Evolutionary conservation across 2,797 vertebrate species (phyloP).

Genomic region (Chiroxiphia lanceolata): DNA sequence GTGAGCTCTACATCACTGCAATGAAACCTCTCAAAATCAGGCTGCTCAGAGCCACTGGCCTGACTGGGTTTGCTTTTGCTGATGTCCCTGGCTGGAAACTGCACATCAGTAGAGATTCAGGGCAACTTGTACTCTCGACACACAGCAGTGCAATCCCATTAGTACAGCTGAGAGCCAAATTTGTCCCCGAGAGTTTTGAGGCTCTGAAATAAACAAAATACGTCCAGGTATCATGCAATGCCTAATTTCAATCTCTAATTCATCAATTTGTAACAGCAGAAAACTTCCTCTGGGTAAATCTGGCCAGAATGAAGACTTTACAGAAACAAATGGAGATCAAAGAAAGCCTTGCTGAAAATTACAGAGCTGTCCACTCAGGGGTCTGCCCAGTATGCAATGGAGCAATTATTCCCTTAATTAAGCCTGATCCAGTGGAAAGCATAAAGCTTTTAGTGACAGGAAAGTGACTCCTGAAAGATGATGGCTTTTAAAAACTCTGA

Average conservation of each 20-base stretch:
- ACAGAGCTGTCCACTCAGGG: background rate
- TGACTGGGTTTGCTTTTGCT: background rate
- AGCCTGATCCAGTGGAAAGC: constrained; percentile 34
- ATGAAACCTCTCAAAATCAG: background rate
- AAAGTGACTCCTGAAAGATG: constrained; percentile 38
- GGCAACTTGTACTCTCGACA: background rate
- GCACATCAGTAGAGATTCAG: background rate
- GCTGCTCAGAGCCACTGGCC: background rate
- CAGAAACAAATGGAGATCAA: constrained; percentile 51
- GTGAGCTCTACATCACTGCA: background rate
- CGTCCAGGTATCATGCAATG: background rate
- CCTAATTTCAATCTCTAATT: constrained; percentile 49
- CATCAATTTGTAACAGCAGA: constrained; percentile 16
- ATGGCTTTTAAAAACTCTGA: constrained; percentile 37
- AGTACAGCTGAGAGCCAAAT: background rate
- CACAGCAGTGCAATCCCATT: background rate
- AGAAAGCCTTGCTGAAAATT: constrained; percentile 44
- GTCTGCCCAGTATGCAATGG: background rate
- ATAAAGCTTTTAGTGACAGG: constrained; percentile 46
- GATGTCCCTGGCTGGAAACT: background rate
- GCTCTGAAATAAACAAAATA: constrained; percentile 24
- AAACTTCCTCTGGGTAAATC: constrained; percentile 28
- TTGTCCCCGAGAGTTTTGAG: background rate
- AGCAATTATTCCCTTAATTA: constrained; percentile 58
- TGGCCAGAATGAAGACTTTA: background rate